phyloP scores from a whole-genome alignment of 2,888 invertebrate genomes.

The Drosophila borealis region DNA sequence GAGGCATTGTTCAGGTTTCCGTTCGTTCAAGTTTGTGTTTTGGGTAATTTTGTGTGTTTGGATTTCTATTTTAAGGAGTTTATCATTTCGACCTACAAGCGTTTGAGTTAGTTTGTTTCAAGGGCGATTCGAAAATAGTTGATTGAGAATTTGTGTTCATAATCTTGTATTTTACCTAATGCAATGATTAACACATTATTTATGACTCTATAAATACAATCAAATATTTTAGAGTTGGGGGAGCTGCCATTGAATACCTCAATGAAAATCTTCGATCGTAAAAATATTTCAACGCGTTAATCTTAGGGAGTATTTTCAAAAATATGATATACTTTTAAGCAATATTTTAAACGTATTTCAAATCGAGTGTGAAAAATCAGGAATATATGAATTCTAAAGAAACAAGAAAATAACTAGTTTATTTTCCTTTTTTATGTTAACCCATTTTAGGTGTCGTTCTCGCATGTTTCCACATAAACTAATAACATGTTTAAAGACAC shows the following conservation, averaged over 20 bases:
- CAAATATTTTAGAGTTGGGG: background rate
- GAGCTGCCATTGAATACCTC: too few species aligned
- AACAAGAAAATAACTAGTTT: background rate
- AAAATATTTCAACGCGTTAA: too few species aligned
- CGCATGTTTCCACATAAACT: slow-evolving; percentile 8
- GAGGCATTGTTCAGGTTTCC: slow-evolving; percentile 34
- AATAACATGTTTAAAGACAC: slow-evolving; percentile 20
- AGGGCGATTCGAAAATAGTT: slow-evolving; percentile 10
- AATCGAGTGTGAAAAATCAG: too few species aligned
- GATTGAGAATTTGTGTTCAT: slow-evolving; percentile 11
- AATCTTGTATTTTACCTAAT: background rate
- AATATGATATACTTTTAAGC: too few species aligned
- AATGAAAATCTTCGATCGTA: too few species aligned
- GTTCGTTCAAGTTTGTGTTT: slow-evolving; percentile 10
- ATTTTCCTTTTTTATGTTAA: background rate
- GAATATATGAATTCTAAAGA: too few species aligned
- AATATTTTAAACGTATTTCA: too few species aligned
- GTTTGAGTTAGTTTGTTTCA: slow-evolving; percentile 6
- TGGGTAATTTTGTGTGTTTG: slow-evolving; percentile 10
- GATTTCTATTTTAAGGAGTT: slow-evolving; percentile 12
- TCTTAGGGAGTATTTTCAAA: too few species aligned
- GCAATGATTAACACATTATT: background rate
- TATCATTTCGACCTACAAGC: slow-evolving; percentile 18
- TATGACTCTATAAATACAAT: background rate
- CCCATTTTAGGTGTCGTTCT: slow-evolving; percentile 10